Conservation (phyloP, 92 coral and sea anemone species). For the Parazoanthus darwini region DNA sequence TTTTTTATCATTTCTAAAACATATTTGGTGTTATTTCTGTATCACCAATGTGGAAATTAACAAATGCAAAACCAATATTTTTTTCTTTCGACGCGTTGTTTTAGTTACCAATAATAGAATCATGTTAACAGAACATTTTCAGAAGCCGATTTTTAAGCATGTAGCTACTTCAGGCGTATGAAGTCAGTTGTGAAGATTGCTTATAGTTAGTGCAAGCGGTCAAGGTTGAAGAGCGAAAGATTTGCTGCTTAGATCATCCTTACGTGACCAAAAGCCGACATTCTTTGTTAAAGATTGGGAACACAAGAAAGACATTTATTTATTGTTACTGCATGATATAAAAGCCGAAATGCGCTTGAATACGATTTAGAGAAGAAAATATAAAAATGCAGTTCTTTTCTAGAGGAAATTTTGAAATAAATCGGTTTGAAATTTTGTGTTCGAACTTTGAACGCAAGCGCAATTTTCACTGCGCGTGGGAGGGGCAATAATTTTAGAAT, state of each 20-base stretch:
- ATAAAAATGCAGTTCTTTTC: not conserved
- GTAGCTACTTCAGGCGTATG: not conserved
- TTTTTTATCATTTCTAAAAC: conserved; percentile 30
- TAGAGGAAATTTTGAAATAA: not conserved
- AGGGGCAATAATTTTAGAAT: conserved; percentile 20
- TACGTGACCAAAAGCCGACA: conserved; percentile 37
- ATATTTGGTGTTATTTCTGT: conserved; percentile 5
- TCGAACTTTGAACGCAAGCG: not conserved
- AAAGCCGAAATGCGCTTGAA: conserved; percentile 5
- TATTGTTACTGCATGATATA: conserved; percentile 13
- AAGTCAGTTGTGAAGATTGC: not conserved
- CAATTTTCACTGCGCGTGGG: conserved; percentile 7
- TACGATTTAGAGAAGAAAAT: conserved; percentile 15
- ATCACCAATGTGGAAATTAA: conserved; percentile 24
- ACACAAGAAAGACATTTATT: not conserved
- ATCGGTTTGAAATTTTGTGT: not conserved
- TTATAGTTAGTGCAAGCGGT: not conserved
- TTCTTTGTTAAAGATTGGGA: conserved; percentile 15
- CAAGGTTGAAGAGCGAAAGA: not conserved
- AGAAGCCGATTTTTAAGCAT: conserved; percentile 4
- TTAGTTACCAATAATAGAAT: not conserved
- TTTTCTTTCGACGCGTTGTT: not conserved
- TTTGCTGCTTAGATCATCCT: not conserved
- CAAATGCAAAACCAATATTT: conserved; percentile 26
- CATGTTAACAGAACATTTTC: not conserved